Base-by-base conservation (phyloP, 2,888 invertebrate species). In the Erannis defoliaria region DNA sequence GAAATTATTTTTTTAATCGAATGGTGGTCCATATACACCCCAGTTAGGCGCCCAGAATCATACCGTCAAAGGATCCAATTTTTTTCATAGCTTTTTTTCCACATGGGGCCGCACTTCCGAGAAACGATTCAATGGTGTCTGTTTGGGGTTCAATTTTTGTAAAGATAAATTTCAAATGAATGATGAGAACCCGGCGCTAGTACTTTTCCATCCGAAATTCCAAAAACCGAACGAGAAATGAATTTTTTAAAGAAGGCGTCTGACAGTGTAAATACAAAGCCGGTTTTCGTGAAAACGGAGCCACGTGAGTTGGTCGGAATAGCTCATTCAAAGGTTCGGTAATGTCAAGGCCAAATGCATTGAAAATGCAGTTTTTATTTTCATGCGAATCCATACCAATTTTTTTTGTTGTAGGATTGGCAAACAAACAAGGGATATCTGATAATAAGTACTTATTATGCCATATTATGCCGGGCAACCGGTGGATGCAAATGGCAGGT, bases 51-150 rank as follows among this genome's bases (percentile, higher is more conserved):
- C 61, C 62, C 61, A 59, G 57, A 57, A 60, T 50, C 38, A 35
- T 51, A 62, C 55, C 38, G 23, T 61, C 60, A 63, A 63, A 66
- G 57, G 37, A 19, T 45, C 67, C 64, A 53, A 62, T 72, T 72
- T 74, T 56, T 14, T 16, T n/a, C 9, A 31, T 12, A 46, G 5
- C 18, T 46, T 46, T 46, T 46, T 46, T 75, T 72, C 72, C 76
- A 72, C 73, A 70, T 64, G 73, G 78, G 75, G 73, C 72, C 68
- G 53, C 58, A 65, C 68, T 85, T 84, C 84, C 73, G 54, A 80
- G 84, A 84, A 84, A 59, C 10, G 56, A 48, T 43, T 67, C 66
- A 50, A 68, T 70, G 63, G 64, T 54, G 60, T 66, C 64, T 66
- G 58, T 67, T 62, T 64, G 42, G 55, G 62, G 49, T 66, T 56